Evolutionary conservation across 1,140 invertebrate species (phyloP).

Genomic region (Drosophila serrata): DNA sequence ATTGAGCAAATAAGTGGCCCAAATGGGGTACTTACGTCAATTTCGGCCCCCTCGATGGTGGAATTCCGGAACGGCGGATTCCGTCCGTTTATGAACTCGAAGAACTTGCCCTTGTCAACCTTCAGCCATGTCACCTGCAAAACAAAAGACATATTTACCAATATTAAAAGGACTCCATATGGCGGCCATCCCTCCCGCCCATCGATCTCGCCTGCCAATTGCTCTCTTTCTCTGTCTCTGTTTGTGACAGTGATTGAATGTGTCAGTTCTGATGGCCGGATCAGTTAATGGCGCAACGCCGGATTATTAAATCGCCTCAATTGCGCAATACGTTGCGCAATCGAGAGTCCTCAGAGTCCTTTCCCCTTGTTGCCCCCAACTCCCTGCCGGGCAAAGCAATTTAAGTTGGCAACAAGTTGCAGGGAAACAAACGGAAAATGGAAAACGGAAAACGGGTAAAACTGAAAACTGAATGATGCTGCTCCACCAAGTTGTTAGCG

Average conservation of each 20-base stretch:
- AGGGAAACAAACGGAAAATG: conserved; percentile 17
- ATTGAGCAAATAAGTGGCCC: conserved; percentile 37
- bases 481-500: conserved; percentile 60
- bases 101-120: conserved; percentile 90
- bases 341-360: background rate
- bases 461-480: conserved; percentile 48
- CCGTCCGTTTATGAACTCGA: conserved; percentile 91
- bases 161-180: conserved; percentile 58
- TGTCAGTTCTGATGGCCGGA: conserved; percentile 37
- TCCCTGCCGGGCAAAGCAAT: conserved; percentile 46
- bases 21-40: conserved; percentile 89
- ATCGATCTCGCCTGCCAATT: conserved; percentile 2
- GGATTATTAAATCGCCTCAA: conserved; percentile 34
- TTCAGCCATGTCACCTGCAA: conserved; percentile 89
- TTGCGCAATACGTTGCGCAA: conserved; percentile 41
- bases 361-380: background rate
- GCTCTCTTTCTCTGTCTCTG: conserved; percentile 18
- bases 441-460: conserved; percentile 12
- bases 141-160: conserved; percentile 46
- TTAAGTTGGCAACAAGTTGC: conserved; percentile 74
- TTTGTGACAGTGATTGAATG: conserved; percentile 74
- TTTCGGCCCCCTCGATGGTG: conserved; percentile 88
- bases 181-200: background rate
- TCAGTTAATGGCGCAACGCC: conserved; percentile 14
- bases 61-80: conserved; percentile 90